Evolutionary conservation across 2,888 invertebrate genomes (phyloP).

Genomic region (Pollenia griseotomentosa): DNA sequence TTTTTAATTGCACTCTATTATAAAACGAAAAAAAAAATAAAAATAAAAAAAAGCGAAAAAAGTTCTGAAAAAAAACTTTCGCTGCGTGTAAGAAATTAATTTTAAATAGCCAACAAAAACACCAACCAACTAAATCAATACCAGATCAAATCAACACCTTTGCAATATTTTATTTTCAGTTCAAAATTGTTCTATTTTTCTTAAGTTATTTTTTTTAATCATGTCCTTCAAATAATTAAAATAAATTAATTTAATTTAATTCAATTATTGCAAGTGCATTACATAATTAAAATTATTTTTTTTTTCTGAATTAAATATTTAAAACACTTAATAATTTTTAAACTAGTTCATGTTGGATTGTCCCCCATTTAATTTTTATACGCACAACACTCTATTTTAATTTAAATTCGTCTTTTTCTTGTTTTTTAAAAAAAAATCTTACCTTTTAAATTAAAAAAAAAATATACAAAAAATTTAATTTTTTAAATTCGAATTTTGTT

Average conservation of each 20-base stretch:
- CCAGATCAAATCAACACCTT: constrained; percentile 48
- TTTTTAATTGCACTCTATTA: constrained; percentile 48
- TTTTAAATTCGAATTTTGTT: constrained; percentile 60
- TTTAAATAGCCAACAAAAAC: constrained; percentile 47
- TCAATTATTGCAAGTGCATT: constrained; percentile 13
- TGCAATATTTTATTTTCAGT: constrained; percentile 28
- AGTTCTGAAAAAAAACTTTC: constrained; percentile 41
- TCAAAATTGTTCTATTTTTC: constrained; percentile 18
- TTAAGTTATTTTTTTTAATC: constrained; percentile 50
- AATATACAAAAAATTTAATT: constrained; percentile 42
- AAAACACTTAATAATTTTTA: constrained; percentile 36
- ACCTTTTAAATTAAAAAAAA: constrained; percentile 69
- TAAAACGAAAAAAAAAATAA: constrained; percentile 11
- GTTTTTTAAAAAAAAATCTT: constrained; percentile 50
- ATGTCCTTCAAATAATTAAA: constrained; percentile 63
- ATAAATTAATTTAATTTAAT: constrained; percentile 7
- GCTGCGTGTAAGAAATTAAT: constrained; percentile 51
- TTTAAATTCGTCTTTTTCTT: constrained; percentile 5
- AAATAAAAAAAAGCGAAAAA: constrained; percentile 23
- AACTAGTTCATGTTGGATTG: constrained; percentile 6
- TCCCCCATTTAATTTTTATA: neutral
- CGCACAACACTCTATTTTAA: constrained; percentile 48
- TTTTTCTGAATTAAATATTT: constrained; percentile 13
- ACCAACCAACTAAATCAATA: constrained; percentile 26
- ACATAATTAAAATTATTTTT: constrained; percentile 36